These are phyloP conservation scores for Ifrita kowaldi DNA, from an alignment of 2,113 vertebrate genomes.

Conservation along the genomic window DNA sequence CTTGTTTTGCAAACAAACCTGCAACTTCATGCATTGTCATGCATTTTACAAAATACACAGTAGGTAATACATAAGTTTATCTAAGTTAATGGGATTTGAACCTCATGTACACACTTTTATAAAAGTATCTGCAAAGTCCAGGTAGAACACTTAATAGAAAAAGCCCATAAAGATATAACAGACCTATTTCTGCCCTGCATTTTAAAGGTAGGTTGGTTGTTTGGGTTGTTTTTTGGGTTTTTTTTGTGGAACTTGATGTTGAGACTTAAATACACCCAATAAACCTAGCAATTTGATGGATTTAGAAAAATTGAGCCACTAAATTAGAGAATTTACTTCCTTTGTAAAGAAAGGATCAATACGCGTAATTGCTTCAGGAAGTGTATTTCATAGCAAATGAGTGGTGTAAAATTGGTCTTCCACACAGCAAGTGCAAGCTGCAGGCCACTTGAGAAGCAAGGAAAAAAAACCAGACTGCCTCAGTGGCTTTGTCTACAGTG, in stretches of 20 bases:
- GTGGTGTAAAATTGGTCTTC: conserved; percentile 74
- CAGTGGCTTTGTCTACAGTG: conserved; percentile 70
- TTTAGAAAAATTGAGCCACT: not conserved
- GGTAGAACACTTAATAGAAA: not conserved
- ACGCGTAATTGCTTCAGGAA: conserved; percentile 55
- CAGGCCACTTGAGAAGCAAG: conserved; percentile 53
- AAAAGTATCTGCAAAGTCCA: not conserved
- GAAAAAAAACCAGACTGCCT: not conserved
- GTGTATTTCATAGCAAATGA: conserved; percentile 64
- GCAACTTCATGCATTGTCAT: not conserved
- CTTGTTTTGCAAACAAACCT: not conserved
- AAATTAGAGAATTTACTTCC: conserved; percentile 3
- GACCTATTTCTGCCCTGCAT: not conserved
- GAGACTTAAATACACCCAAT: not conserved
- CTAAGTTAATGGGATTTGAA: not conserved
- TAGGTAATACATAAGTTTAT: not conserved
- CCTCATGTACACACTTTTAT: not conserved
- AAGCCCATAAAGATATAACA: not conserved
- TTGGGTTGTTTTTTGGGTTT: no score
- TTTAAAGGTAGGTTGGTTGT: not conserved
- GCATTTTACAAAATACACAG: not conserved
- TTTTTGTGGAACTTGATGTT: not conserved
- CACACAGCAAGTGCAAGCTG: conserved; percentile 45
- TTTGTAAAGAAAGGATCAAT: conserved; percentile 37
- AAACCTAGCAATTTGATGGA: not conserved